Conservation (phyloP, 1,140 invertebrate genomes). For the Stegodyphus mimosarum region DNA sequence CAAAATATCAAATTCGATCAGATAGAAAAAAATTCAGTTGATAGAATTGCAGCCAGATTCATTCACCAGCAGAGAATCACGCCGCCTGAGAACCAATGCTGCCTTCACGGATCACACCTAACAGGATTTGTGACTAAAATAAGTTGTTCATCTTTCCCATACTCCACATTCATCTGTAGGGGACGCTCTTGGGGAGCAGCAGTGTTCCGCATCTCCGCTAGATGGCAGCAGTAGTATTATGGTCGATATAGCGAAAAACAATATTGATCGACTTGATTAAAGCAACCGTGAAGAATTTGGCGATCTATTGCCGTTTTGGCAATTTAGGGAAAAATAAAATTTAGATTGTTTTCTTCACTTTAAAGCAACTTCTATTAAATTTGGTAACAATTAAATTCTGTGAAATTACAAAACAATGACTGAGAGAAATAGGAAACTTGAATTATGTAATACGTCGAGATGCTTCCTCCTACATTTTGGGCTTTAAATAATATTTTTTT, state of each 20-base stretch:
- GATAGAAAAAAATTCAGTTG: background rate
- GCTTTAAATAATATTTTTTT: too few species aligned
- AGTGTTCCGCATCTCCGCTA: conserved; percentile 3
- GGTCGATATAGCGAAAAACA: conserved; percentile 33
- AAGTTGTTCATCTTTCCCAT: conserved; percentile 28
- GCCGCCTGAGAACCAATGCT: conserved; percentile 1
- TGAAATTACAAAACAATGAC: too few species aligned
- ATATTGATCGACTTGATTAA: conserved; percentile 36
- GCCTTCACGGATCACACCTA: conserved; percentile 23
- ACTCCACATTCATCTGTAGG: conserved; percentile 1
- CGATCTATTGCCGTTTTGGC: conserved; percentile 20
- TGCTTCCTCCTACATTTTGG: too few species aligned
- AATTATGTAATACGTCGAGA: too few species aligned
- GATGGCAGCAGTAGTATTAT: conserved; percentile 21
- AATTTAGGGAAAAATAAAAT: too few species aligned
- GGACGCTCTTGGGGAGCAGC: background rate
- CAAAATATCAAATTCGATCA: background rate
- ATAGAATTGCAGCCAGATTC: background rate
- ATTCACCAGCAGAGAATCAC: conserved; percentile 2
- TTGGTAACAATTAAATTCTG: too few species aligned
- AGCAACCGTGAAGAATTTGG: conserved; percentile 11
- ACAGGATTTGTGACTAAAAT: conserved; percentile 33
- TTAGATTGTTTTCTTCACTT: too few species aligned
- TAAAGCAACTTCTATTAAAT: too few species aligned
- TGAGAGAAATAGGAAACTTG: too few species aligned